These are phyloP conservation scores for Puntigrus tetrazona DNA, from an alignment of 2,113 vertebrate genomes.

Conservation along the genomic window DNA sequence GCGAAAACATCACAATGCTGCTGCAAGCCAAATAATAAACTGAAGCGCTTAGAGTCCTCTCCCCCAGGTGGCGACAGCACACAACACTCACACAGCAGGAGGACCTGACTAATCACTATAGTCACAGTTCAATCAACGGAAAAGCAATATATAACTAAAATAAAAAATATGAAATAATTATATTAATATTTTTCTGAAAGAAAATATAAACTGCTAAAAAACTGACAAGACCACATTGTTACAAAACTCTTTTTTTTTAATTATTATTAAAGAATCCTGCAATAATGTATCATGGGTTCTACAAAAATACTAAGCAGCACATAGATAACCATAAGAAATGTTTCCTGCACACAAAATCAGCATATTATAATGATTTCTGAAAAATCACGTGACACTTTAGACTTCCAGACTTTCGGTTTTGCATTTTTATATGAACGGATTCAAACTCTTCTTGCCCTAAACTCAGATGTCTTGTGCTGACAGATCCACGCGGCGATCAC, in stretches of 20 bases:
- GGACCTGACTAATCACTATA: background rate
- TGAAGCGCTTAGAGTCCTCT: background rate
- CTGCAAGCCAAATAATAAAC: background rate
- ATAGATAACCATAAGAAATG: background rate
- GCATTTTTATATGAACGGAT: no score
- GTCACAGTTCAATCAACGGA: background rate
- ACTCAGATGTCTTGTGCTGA: background rate
- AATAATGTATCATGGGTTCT: background rate
- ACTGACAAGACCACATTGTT: background rate
- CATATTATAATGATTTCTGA: background rate
- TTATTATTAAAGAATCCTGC: background rate
- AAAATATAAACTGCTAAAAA: background rate
- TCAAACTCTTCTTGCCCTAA: background rate
- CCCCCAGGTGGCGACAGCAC: constrained; percentile 1
- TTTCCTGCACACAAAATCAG: background rate
- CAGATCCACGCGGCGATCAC: background rate
- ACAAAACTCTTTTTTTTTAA: background rate
- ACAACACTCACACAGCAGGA: background rate
- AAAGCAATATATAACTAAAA: background rate
- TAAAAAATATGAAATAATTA: background rate
- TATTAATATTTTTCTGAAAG: background rate
- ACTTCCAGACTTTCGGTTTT: no score
- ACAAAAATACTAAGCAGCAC: background rate
- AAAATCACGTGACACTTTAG: background rate
- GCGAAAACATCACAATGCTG: background rate